Conservation (phyloP, 2,888 invertebrate species). For the Drosophila pseudotakahashii region DNA sequence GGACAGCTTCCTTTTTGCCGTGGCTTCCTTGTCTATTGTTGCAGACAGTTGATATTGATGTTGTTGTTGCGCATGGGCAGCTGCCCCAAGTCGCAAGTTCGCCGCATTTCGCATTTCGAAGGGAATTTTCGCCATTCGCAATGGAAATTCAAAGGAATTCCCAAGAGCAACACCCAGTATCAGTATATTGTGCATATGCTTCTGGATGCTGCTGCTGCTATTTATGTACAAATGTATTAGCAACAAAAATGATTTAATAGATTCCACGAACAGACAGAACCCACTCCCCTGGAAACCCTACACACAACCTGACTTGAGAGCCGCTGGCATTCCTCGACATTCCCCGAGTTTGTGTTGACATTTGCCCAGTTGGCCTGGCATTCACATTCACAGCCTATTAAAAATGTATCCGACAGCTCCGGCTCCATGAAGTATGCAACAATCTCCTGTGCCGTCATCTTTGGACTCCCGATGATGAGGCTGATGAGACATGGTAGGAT, state of each 20-base stretch:
- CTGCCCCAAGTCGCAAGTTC: slow-evolving; percentile 34
- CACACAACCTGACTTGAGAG: slow-evolving; percentile 6
- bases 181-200: slow-evolving; percentile 32
- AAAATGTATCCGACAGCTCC: slow-evolving; percentile 61
- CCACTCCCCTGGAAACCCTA: not conserved
- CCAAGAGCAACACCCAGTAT: slow-evolving; percentile 47
- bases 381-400: slow-evolving; percentile 67
- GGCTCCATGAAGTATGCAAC: slow-evolving; percentile 73
- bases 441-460: slow-evolving; percentile 44
- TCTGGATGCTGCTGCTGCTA: slow-evolving; percentile 20
- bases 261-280: slow-evolving; percentile 59
- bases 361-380: slow-evolving; percentile 48
- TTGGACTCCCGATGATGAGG: not conserved
- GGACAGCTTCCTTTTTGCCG: not conserved
- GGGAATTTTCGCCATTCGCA: slow-evolving; percentile 37
- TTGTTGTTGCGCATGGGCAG: slow-evolving; percentile 73
- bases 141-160: slow-evolving; percentile 62
- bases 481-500: not conserved
- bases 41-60: slow-evolving; percentile 46
- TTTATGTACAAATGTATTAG: slow-evolving; percentile 63
- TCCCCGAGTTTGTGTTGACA: slow-evolving; percentile 51
- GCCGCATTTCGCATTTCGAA: slow-evolving; percentile 50
- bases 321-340: slow-evolving; percentile 42
- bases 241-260: slow-evolving; percentile 66
- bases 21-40: slow-evolving; percentile 30